Evolutionary conservation across 1,140 invertebrate species (phyloP).

Genomic region (Phymorhynchus buccinoides): DNA sequence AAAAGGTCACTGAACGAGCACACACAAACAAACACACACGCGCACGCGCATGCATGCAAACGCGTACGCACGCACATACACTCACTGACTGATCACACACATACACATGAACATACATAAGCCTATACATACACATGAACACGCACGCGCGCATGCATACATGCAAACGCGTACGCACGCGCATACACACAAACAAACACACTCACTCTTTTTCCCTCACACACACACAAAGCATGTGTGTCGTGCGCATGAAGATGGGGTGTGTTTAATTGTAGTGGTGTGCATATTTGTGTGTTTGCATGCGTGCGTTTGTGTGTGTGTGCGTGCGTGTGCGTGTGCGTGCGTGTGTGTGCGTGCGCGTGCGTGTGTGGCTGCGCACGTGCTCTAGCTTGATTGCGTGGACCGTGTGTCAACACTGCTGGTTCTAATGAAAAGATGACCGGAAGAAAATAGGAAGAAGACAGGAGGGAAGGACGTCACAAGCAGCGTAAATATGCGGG

Average conservation of each 20-base stretch:
- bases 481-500: no score
- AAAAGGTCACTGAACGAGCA: background rate
- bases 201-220: no score
- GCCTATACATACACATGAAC: background rate
- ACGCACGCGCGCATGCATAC: background rate
- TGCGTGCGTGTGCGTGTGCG: slow-evolving; percentile 9
- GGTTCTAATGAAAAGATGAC: no score
- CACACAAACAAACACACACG: background rate
- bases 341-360: slow-evolving; percentile 24
- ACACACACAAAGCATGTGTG: no score
- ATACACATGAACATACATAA: background rate
- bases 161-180: background rate
- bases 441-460: no score
- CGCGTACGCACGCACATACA: background rate
- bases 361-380: slow-evolving; percentile 7
- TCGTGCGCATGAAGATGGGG: no score
- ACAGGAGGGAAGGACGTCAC: no score
- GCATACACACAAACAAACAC: background rate
- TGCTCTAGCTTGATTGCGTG: background rate
- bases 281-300: background rate
- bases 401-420: background rate
- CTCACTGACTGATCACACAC: background rate
- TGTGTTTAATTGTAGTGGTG: no score
- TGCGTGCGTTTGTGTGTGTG: slow-evolving; percentile 9
- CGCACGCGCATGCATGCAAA: background rate